These are phyloP conservation scores for Montipora capricornis DNA, from an alignment of 64 coral and sea anemone species.

Conservation along the genomic window DNA sequence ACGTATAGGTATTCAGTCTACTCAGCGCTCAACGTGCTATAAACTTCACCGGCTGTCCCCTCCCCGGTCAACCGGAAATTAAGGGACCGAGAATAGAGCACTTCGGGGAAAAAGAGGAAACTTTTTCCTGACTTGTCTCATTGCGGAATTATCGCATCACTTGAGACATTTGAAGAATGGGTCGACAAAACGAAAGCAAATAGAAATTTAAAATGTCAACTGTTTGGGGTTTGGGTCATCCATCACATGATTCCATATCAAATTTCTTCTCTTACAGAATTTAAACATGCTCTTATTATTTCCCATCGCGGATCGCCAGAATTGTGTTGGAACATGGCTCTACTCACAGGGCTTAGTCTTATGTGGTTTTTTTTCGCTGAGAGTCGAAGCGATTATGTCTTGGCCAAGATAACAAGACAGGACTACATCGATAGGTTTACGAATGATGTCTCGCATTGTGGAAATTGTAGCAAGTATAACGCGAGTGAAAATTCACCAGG, in stretches of 20 bases:
- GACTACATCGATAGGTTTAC: background rate
- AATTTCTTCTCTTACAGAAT: background rate
- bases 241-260: conserved; percentile 20
- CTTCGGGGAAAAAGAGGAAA: too few species aligned
- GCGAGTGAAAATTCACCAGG: background rate
- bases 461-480: background rate
- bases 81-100: too few species aligned
- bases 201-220: too few species aligned
- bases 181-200: too few species aligned
- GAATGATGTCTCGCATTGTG: background rate
- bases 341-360: background rate
- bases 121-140: too few species aligned
- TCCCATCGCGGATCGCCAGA: background rate
- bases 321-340: background rate
- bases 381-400: background rate
- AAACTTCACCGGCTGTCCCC: too few species aligned
- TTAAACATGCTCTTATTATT: background rate
- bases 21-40: too few species aligned
- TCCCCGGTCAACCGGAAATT: too few species aligned
- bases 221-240: background rate
- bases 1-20: too few species aligned
- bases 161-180: too few species aligned
- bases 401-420: background rate
- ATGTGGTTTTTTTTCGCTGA: conserved; percentile 4
- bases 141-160: too few species aligned